A percentile compares a stretch with the other conserved stretches of the same genome.
Conservation (phyloP, 2,888 invertebrate species). For the Ptychoptera albimana region DNA sequence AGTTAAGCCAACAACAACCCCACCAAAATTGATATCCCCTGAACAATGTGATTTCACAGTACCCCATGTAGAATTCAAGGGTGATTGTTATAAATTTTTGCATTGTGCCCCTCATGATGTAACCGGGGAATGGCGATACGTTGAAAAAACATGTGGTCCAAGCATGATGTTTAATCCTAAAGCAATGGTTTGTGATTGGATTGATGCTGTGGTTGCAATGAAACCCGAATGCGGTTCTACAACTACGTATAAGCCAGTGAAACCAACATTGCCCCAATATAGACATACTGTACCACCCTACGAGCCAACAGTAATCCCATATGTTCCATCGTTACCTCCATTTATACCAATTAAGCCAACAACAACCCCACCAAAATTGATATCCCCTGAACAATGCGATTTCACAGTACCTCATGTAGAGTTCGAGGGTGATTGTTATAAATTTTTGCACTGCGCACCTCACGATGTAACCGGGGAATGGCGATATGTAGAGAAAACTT, state of each 20-base stretch:
- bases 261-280: no score
- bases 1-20: not conserved
- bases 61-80: constrained; percentile 43
- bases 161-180: constrained; percentile 44
- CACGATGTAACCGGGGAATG: constrained; percentile 21
- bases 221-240: constrained; percentile 37
- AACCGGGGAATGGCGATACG: constrained; percentile 30
- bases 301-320: no score
- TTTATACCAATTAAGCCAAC: not conserved
- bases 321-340: no score
- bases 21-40: not conserved
- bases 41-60: constrained; percentile 28
- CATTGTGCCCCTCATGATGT: constrained; percentile 40
- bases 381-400: no score
- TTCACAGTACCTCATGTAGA: constrained; percentile 28
- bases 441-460: constrained; percentile 52
- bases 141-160: constrained; percentile 42
- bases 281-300: no score
- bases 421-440: constrained; percentile 47
- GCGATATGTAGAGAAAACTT: constrained; percentile 41
- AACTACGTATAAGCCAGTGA: no score
- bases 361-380: no score
- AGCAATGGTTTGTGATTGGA: constrained; percentile 42
- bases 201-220: constrained; percentile 31
- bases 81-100: constrained; percentile 51